These are phyloP conservation scores for Macaca fascicularis DNA, from an alignment of 2,113 vertebrate species.

Conservation along the genomic window DNA sequence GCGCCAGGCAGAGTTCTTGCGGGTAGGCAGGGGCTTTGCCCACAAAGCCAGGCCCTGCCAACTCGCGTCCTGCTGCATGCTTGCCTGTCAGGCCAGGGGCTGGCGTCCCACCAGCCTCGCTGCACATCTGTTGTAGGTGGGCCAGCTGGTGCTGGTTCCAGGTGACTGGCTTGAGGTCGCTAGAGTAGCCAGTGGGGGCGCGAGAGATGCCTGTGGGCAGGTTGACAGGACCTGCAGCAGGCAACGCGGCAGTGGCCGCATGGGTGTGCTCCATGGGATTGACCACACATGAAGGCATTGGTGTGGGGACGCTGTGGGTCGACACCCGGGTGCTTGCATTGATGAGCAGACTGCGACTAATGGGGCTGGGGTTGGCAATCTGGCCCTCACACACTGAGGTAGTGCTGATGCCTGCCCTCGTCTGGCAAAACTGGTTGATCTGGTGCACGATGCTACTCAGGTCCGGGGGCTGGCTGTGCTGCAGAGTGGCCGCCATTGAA, in stretches of 20 bases:
- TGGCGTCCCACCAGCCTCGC: conserved; percentile 88
- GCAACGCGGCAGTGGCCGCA: conserved; percentile 83
- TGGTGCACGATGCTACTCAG: conserved; percentile 98
- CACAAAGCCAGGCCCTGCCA: conserved; percentile 87
- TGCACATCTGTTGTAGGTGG: conserved; percentile 92
- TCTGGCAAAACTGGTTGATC: conserved; percentile 99
- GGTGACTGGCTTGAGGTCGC: conserved; percentile 91
- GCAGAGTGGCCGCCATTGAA: conserved; percentile 96
- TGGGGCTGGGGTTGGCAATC: conserved; percentile 99
- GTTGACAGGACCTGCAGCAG: conserved; percentile 85
- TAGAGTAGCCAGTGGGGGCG: conserved; percentile 91
- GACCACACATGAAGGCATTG: conserved; percentile 91
- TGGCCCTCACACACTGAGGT: conserved; percentile 99
- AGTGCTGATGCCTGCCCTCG: conserved; percentile 92
- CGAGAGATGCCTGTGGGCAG: conserved; percentile 90
- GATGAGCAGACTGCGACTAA: conserved; percentile 98
- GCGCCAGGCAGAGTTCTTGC: conserved; percentile 95
- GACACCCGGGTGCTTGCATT: conserved; percentile 97
- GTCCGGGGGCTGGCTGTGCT: conserved; percentile 95
- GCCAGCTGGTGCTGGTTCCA: conserved; percentile 97
- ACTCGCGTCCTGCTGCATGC: conserved; percentile 88
- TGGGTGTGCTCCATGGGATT: conserved; percentile 91
- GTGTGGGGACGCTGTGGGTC: conserved; percentile 89
- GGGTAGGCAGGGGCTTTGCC: conserved; percentile 92
- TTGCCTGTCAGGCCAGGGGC: conserved; percentile 88